These are phyloP conservation scores for Chelon auratus DNA, from an alignment of 2,797 vertebrate genomes.

Conservation along the genomic window DNA sequence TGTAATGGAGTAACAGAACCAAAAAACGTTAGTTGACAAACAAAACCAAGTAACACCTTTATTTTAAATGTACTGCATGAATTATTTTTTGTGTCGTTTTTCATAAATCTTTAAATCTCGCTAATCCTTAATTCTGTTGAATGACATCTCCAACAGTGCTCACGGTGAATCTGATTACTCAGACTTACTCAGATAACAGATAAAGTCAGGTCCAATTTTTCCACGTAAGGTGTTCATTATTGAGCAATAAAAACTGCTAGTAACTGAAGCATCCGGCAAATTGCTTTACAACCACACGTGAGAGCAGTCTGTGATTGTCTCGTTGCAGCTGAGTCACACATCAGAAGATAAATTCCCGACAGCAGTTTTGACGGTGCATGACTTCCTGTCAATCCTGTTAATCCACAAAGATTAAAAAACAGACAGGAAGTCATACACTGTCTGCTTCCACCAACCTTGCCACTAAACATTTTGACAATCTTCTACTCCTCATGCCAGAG, in stretches of 20 bases:
- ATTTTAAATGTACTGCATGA: neutral
- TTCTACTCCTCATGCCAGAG: neutral
- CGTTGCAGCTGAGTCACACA: constrained; percentile 3
- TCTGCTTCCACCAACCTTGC: neutral
- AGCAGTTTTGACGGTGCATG: neutral
- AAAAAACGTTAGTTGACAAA: constrained; percentile 1
- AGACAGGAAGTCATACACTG: neutral
- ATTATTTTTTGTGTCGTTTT: neutral
- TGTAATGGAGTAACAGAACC: neutral
- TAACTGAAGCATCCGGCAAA: neutral
- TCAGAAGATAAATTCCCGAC: neutral
- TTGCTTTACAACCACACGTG: neutral
- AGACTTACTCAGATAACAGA: neutral
- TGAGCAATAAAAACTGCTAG: neutral
- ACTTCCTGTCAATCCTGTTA: constrained; percentile 1
- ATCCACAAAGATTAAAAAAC: neutral
- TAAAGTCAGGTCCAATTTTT: neutral
- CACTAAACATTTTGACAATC: neutral
- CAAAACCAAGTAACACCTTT: neutral
- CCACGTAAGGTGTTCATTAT: neutral
- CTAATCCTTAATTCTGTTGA: neutral
- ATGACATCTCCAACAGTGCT: neutral
- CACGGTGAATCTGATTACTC: neutral
- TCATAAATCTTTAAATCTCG: neutral
- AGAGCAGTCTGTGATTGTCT: constrained; percentile 14